Conservation (phyloP, 2,888 invertebrate genomes). For the Xestoiulus laeticollis region DNA sequence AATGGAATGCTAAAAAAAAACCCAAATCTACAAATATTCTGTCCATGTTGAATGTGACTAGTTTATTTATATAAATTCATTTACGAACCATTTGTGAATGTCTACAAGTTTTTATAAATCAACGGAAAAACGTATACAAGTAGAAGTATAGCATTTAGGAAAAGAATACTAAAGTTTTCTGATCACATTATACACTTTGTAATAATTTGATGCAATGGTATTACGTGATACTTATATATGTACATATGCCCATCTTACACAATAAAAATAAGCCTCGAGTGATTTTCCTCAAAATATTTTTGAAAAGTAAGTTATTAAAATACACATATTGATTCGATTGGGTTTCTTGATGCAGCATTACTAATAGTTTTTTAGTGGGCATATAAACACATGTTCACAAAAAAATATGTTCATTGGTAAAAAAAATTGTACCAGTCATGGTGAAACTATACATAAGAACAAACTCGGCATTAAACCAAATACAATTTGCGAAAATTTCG, state of each 20-base stretch:
- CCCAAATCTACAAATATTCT: neutral
- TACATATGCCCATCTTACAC: slow-evolving; percentile 22
- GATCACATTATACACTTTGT: slow-evolving; percentile 35
- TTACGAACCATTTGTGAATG: slow-evolving; percentile 39
- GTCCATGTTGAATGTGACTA: neutral
- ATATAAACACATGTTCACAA: neutral
- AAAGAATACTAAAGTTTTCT: slow-evolving; percentile 34
- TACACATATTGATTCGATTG: neutral
- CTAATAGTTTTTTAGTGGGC: neutral
- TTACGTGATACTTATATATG: slow-evolving; percentile 19
- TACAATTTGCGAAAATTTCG: neutral
- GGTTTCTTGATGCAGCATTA: neutral
- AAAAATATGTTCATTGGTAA: neutral
- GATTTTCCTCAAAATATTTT: neutral
- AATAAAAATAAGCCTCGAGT: neutral
- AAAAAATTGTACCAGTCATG: neutral
- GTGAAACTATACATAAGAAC: neutral
- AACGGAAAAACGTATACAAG: slow-evolving; percentile 36
- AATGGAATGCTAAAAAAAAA: neutral
- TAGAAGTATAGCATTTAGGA: slow-evolving; percentile 31
- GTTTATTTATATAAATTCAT: slow-evolving; percentile 36
- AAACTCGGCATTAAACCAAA: neutral
- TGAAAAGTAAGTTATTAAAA: slow-evolving; percentile 2
- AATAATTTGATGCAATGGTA: slow-evolving; percentile 3
- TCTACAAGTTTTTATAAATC: slow-evolving; percentile 35